Evolutionary conservation across 2,888 invertebrate genomes (phyloP).

Genomic region (Trachelus troglodyta): DNA sequence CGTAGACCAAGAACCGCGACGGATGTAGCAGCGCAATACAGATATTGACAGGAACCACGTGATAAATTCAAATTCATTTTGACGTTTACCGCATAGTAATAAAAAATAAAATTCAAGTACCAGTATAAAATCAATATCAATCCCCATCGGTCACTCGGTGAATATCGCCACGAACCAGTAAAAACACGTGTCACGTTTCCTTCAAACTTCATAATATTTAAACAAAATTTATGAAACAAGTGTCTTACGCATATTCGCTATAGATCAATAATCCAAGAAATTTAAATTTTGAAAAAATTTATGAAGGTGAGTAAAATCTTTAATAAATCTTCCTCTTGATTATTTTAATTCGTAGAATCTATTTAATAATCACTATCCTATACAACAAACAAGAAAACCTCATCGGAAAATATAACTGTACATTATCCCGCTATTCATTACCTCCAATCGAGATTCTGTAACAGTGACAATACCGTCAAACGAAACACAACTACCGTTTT

Average conservation of each 20-base stretch:
- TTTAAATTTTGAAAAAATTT: not conserved
- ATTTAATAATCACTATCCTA: not conserved
- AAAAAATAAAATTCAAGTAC: not conserved
- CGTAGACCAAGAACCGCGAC: slow-evolving; percentile 53
- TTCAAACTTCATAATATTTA: not conserved
- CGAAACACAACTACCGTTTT: not conserved
- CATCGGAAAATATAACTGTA: not conserved
- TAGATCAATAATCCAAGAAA: not conserved
- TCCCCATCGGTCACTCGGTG: not conserved
- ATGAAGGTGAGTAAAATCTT: not conserved
- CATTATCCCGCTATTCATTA: not conserved
- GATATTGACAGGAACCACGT: slow-evolving; percentile 37
- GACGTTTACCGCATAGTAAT: not conserved
- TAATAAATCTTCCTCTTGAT: not conserved
- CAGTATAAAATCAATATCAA: not conserved
- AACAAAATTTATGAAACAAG: not conserved
- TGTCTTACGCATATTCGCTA: not conserved
- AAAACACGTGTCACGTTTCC: not conserved
- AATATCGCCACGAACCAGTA: not conserved
- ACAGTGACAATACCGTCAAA: not conserved
- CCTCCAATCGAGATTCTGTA: not conserved
- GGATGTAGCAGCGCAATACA: slow-evolving; percentile 38
- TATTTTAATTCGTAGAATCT: not conserved
- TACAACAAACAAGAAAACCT: not conserved
- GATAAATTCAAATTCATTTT: slow-evolving; percentile 17